Conservation (phyloP, 1,140 invertebrate genomes). For the Drosophila albomicans region DNA sequence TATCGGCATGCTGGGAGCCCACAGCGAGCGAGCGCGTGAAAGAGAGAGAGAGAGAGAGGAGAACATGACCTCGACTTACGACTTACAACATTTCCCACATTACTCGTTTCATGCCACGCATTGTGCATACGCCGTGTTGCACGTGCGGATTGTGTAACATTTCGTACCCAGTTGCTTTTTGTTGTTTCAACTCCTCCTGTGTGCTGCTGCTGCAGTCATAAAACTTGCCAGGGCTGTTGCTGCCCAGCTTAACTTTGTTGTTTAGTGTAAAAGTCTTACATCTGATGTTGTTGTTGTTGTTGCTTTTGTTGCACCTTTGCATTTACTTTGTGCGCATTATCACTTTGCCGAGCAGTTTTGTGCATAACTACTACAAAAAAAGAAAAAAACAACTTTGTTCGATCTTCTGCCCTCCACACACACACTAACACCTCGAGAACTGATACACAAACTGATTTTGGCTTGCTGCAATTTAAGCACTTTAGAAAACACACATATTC, state of each 20-base stretch:
- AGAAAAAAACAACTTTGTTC: conserved; percentile 66
- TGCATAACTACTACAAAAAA: conserved; percentile 4
- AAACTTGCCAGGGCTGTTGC: conserved; percentile 38
- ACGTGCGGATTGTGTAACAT: conserved; percentile 73
- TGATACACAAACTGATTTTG: conserved; percentile 62
- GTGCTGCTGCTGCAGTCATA: conserved; percentile 31
- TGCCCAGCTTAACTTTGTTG: conserved; percentile 74
- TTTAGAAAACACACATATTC: conserved; percentile 72
- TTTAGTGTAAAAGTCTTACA: conserved; percentile 79
- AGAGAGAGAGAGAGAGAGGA: neutral
- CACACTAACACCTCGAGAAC: conserved; percentile 31
- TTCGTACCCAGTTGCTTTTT: conserved; percentile 38
- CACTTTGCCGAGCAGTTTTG: conserved; percentile 59
- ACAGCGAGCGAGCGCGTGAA: neutral
- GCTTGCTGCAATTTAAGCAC: conserved; percentile 72
- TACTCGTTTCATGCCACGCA: conserved; percentile 18
- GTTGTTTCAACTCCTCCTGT: conserved; percentile 8
- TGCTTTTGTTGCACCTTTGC: conserved; percentile 52
- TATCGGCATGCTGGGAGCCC: conserved; percentile 30
- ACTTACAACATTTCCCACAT: conserved; percentile 1
- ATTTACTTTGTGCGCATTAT: conserved; percentile 79
- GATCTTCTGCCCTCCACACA: conserved; percentile 55
- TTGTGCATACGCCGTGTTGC: conserved; percentile 70
- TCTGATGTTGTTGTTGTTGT: conserved; percentile 33
- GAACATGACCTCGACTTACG: conserved; percentile 27